Base-by-base conservation (phyloP, 2,113 vertebrate genomes). In the Myotis brandtii region DNA sequence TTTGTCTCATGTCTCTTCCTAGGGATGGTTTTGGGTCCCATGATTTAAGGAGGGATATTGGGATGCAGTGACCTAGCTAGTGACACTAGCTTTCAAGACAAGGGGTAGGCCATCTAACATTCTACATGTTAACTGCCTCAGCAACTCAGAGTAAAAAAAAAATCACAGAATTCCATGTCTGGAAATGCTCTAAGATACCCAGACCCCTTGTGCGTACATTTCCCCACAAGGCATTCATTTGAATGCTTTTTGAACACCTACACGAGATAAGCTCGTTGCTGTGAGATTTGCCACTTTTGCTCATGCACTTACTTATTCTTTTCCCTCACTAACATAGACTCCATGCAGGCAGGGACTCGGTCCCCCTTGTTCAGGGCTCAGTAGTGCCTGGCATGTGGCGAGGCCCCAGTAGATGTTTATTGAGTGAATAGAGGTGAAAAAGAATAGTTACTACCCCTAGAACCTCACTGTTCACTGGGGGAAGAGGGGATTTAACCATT, bases 141-240 rank as follows among this genome's bases (percentile, higher is more conserved):
- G 54, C 12, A n/a, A 46, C 54, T 64, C 18, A 43, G 34, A 62
- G 59, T n/a, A 2, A 46, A 54, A 48, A 13, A 59, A 62, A 62
- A 62, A 11, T 25, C 21, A 27, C 30, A 64, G 76, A n/a, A 64
- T 37, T 82, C 34, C 50, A 80, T 5, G 11, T 88, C 50, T 32
- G 9, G 17, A 40, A 18, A 17, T 48, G 21, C 67, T 66, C 72
- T 62, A 3, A 52, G 48, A 13, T 40, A 13, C 18, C 69, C 59
- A 32, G 88, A 40, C 2, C 40, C 25, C 0, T 54, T 9, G 37
- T 37, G n/a, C 0, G 0, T 3, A 0, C 37, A 20, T 40, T 37
- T 52, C 59, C 32, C 25, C 9, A 3, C 2, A 20, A 0, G 18
- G 48, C 52, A 5, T 46, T 77, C 46, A 32, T 37, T 37, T 18